These are phyloP conservation scores for Amiota minor DNA, from an alignment of 2,888 invertebrate species.

Conservation along the genomic window DNA sequence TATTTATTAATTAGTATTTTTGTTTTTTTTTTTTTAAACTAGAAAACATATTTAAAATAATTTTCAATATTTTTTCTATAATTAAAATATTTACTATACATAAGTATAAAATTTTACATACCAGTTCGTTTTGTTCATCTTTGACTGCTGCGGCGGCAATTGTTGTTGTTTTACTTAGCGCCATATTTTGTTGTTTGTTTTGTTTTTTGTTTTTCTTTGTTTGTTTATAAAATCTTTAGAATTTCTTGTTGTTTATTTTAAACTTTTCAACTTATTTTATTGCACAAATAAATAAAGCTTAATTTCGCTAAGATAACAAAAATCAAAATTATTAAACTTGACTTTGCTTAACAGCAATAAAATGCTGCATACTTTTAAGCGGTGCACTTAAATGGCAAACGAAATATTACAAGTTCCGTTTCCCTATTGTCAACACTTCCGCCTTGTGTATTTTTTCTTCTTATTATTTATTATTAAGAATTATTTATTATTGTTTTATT, in stretches of 20 bases:
- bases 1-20: too few relatives aligned
- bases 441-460: too few relatives aligned
- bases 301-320: too few relatives aligned
- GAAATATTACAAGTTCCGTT: too few relatives aligned
- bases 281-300: not conserved
- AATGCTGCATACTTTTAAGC: constrained; percentile 41
- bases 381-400: not conserved
- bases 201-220: not conserved
- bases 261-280: not conserved
- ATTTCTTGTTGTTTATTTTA: not conserved
- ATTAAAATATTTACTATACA: not conserved
- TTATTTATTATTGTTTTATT: too few relatives aligned
- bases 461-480: too few relatives aligned
- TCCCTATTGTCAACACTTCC: too few relatives aligned
- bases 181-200: constrained; percentile 11
- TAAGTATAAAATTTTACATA: constrained; percentile 42
- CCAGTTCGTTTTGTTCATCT: constrained; percentile 61
- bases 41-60: too few relatives aligned
- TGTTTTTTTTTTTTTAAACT: too few relatives aligned
- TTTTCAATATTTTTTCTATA: not conserved
- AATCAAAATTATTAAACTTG: too few relatives aligned
- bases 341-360: too few relatives aligned
- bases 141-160: constrained; percentile 44
- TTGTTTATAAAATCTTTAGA: not conserved
- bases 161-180: constrained; percentile 18